Percentiles rank a stretch among this genome's conserved stretches.
Evolutionary conservation across 2,888 invertebrate species (phyloP).

Genomic region (Buathra laborator): DNA sequence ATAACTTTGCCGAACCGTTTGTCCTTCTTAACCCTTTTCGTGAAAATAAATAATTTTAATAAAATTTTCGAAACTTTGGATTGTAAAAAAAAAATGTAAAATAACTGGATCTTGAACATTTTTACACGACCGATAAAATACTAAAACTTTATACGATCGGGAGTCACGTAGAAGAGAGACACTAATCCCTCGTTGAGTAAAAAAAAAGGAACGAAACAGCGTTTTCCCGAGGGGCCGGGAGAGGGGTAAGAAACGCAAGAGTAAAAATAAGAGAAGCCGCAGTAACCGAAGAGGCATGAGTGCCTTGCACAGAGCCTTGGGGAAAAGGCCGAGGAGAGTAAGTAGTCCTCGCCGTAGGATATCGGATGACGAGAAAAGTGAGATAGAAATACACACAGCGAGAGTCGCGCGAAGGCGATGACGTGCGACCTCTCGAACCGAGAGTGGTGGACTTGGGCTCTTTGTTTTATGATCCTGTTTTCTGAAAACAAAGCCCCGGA

Average conservation of each 20-base stretch:
- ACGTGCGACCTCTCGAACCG: conserved; percentile 64
- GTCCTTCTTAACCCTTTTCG: too few species aligned
- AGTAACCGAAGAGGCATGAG: conserved; percentile 28
- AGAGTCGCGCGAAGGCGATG: conserved; percentile 56
- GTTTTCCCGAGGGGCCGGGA: conserved; percentile 8
- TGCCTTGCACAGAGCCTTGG: conserved; percentile 41
- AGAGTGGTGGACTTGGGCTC: conserved; percentile 63
- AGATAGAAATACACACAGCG: conserved; percentile 39
- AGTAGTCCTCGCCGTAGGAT: conserved; percentile 59
- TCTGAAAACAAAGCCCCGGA: conserved; percentile 65
- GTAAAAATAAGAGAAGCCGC: conserved; percentile 37
- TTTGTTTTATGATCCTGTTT: conserved; percentile 68
- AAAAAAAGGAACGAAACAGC: conserved; percentile 8
- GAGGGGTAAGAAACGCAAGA: background rate
- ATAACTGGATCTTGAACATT: background rate
- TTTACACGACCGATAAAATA: background rate
- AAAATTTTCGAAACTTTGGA: too few species aligned
- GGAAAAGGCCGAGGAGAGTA: conserved; percentile 34
- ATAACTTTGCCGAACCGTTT: too few species aligned
- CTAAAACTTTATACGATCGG: conserved; percentile 12
- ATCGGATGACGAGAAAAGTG: conserved; percentile 60
- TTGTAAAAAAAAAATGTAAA: background rate
- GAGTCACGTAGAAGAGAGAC: conserved; percentile 26
- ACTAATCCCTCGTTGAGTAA: conserved; percentile 3
- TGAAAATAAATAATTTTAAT: too few species aligned